Evolutionary conservation across 92 coral and sea anemone species (phyloP).

Genomic region (Epizoanthus scotinus): DNA sequence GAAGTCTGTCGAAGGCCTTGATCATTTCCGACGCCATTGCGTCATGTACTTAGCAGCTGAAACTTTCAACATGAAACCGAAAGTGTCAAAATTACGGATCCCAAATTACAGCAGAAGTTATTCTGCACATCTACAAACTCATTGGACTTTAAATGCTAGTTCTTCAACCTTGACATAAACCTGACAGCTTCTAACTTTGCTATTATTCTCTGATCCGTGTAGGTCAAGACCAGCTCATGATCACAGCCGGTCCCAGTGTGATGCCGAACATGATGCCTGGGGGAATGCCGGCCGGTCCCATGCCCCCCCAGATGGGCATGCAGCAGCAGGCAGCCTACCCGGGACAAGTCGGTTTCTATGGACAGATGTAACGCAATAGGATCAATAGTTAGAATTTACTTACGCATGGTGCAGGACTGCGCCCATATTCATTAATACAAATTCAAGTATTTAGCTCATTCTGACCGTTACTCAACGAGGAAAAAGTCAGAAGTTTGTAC

Average conservation of each 20-base stretch:
- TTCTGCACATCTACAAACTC: too few relatives aligned
- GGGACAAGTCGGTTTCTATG: slow-evolving; percentile 48
- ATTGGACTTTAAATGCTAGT: too few relatives aligned
- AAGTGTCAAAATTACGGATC: too few relatives aligned
- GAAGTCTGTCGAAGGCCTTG: too few relatives aligned
- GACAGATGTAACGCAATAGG: slow-evolving; percentile 38
- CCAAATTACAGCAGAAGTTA: too few relatives aligned
- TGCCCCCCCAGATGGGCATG: slow-evolving; percentile 44
- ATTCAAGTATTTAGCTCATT: slow-evolving; percentile 36
- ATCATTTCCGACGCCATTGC: too few relatives aligned
- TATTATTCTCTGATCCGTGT: not conserved
- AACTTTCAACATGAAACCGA: too few relatives aligned
- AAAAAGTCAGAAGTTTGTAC: slow-evolving; percentile 9
- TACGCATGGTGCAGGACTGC: slow-evolving; percentile 33
- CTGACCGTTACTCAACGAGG: not conserved
- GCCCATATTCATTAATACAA: slow-evolving; percentile 22
- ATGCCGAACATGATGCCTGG: slow-evolving; percentile 73
- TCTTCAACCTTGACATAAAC: too few relatives aligned
- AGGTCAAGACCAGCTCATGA: slow-evolving; percentile 96
- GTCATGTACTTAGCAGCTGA: too few relatives aligned
- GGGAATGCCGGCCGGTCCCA: slow-evolving; percentile 68
- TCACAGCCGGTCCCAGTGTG: slow-evolving; percentile 95
- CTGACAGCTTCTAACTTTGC: not conserved
- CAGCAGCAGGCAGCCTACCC: slow-evolving; percentile 40
- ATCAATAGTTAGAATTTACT: slow-evolving; percentile 37